Evolutionary conservation across 2,888 invertebrate genomes (phyloP).

Genomic region (Drosophila cognata): DNA sequence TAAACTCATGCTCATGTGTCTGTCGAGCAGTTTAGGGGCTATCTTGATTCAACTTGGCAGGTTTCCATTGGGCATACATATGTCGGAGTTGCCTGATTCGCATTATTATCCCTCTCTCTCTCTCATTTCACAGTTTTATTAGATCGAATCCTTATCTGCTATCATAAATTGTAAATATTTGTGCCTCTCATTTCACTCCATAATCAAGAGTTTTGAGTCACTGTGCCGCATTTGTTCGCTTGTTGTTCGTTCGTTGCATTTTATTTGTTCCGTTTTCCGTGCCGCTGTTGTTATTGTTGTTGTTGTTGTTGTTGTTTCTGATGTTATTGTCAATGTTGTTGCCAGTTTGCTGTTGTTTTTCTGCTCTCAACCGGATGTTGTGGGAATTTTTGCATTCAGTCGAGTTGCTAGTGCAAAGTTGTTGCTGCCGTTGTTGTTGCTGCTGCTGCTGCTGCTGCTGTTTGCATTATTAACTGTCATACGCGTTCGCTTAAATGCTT

Average conservation of each 20-base stretch:
- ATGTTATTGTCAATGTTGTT: slow-evolving; percentile 39
- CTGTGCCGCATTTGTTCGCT: slow-evolving; percentile 32
- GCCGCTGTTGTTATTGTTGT: slow-evolving; percentile 38
- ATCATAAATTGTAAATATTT: background rate
- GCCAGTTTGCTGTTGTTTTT: slow-evolving; percentile 50
- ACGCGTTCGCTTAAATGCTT: slow-evolving; percentile 77
- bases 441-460: slow-evolving; percentile 50
- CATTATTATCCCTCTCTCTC: background rate
- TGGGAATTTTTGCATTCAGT: slow-evolving; percentile 79
- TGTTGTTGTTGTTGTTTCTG: slow-evolving; percentile 28
- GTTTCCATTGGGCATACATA: background rate
- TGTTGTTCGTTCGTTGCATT: slow-evolving; percentile 53
- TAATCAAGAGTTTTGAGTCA: slow-evolving; percentile 11
- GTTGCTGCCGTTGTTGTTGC: slow-evolving; percentile 21
- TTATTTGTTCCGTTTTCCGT: slow-evolving; percentile 74
- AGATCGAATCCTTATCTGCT: background rate
- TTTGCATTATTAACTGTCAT: slow-evolving; percentile 80
- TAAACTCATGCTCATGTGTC: background rate
- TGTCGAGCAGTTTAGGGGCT: background rate
- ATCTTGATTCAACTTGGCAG: background rate
- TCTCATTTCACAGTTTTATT: background rate
- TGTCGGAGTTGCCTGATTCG: background rate
- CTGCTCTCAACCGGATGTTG: slow-evolving; percentile 78
- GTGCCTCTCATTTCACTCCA: background rate
- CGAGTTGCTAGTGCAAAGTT: slow-evolving; percentile 44